A percentile compares a stretch with the other conserved stretches of the same genome.
phyloP scores from a whole-genome alignment of 2,113 vertebrate genomes.

The Plectropomus leopardus region DNA sequence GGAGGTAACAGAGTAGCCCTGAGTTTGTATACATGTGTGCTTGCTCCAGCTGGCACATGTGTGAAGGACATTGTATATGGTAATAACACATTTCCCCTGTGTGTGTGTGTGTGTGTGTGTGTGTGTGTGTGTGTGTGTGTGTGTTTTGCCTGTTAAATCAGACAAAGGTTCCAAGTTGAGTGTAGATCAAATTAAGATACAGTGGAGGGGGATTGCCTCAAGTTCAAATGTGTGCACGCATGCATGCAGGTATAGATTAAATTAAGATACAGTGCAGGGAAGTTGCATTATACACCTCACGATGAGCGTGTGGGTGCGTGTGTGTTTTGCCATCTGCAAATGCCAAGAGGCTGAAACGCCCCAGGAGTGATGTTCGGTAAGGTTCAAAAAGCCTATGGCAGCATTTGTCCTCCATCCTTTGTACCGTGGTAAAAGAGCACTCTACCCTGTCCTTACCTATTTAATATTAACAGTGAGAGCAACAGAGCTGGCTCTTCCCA shows the following conservation, averaged over 20 bases:
- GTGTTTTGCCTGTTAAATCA: conserved; percentile 32
- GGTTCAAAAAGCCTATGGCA: conserved; percentile 52
- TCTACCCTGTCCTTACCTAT: conserved; percentile 33
- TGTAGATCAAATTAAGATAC: conserved; percentile 80
- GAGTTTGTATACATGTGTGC: neutral
- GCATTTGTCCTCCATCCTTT: conserved; percentile 63
- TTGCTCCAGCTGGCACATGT: neutral
- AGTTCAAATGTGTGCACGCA: conserved; percentile 61
- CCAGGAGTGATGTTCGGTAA: conserved; percentile 44
- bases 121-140: neutral
- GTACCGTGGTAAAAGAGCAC: conserved; percentile 48
- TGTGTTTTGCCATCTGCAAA: conserved; percentile 56
- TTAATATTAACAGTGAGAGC: conserved; percentile 39
- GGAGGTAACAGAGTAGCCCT: neutral
- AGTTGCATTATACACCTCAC: conserved; percentile 57
- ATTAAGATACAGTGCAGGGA: conserved; percentile 72
- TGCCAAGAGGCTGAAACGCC: conserved; percentile 42
- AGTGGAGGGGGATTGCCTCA: conserved; percentile 48
- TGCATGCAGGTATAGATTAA: conserved; percentile 78
- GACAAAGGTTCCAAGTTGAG: conserved; percentile 58
- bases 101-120: conserved; percentile 6
- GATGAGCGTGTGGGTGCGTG: conserved; percentile 18
- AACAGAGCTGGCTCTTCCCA: conserved; percentile 23
- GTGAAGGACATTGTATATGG: conserved; percentile 33
- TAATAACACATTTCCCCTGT: conserved; percentile 16